Percentiles rank a stretch among this genome's conserved stretches.
Evolutionary conservation across 1,140 invertebrate species (phyloP).

Genomic region (Plodia interpunctella): DNA sequence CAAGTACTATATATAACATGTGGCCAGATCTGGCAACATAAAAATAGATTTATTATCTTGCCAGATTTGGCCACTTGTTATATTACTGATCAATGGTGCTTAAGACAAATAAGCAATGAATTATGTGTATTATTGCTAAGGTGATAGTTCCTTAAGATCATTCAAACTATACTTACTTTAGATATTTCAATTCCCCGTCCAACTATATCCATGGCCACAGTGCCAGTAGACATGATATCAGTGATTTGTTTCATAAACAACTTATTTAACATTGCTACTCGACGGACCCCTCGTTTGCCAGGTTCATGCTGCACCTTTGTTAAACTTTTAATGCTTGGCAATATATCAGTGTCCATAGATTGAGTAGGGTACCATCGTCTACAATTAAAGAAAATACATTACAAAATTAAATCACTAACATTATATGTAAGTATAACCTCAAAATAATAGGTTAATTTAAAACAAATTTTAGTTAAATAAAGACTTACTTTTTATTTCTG

Average conservation of each 20-base stretch:
- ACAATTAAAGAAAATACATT: constrained; percentile 20
- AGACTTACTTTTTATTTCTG: constrained; percentile 49
- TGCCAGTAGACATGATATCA: constrained; percentile 84
- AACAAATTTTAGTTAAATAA: not conserved
- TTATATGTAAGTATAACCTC: not conserved
- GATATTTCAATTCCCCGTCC: constrained; percentile 83
- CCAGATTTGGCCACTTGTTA: no score
- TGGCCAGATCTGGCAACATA: no score
- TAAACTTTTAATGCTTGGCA: constrained; percentile 59
- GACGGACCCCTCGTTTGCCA: constrained; percentile 63
- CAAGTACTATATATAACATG: no score
- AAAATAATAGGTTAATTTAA: constrained; percentile 7
- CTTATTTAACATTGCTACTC: constrained; percentile 83
- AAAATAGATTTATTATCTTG: no score
- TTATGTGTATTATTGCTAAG: no score
- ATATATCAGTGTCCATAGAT: constrained; percentile 23
- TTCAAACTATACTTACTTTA: constrained; percentile 53
- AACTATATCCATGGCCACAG: constrained; percentile 78
- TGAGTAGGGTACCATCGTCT: constrained; percentile 56
- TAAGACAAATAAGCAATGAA: no score
- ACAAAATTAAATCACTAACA: no score
- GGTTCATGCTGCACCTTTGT: constrained; percentile 58
- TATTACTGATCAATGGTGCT: no score
- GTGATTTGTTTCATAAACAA: constrained; percentile 88
- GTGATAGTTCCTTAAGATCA: no score